These are phyloP conservation scores for Trissonchulus latispiculum DNA, from an alignment of 2,888 invertebrate genomes.

Conservation along the genomic window DNA sequence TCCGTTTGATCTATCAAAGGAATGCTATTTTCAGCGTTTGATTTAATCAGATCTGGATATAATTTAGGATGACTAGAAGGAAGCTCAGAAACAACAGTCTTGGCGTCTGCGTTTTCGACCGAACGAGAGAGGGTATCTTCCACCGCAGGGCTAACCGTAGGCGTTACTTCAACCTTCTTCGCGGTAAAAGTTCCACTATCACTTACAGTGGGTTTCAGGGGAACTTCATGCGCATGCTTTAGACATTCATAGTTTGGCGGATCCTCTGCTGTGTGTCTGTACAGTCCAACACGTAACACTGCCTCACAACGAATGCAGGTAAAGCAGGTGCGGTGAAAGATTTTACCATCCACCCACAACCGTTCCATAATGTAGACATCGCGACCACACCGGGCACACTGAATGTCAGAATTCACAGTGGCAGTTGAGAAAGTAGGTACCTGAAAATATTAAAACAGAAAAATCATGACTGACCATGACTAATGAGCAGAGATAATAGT, in stretches of 20 bases:
- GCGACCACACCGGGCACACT: background rate
- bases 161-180: background rate
- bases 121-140: background rate
- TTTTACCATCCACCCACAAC: background rate
- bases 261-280: background rate
- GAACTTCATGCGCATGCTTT: conserved; percentile 12
- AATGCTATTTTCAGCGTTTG: background rate
- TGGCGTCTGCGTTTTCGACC: background rate
- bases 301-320: background rate
- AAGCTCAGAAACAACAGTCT: background rate
- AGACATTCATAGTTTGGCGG: conserved; percentile 9
- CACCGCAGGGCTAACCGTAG: background rate
- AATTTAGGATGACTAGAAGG: too few relatives aligned
- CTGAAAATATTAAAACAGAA: too few relatives aligned
- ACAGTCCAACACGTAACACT: background rate
- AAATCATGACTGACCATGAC: too few relatives aligned
- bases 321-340: conserved; percentile 14
- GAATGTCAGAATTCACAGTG: too few relatives aligned
- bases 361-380: conserved; percentile 8
- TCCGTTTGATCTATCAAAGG: background rate
- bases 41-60: too few relatives aligned
- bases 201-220: background rate
- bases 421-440: too few relatives aligned
- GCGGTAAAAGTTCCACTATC: background rate
- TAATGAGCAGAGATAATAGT: too few relatives aligned